phyloP scores from a whole-genome alignment of 30 jellyfish, hydroid and myxozoan genomes.

The Cassiopea andromeda region DNA sequence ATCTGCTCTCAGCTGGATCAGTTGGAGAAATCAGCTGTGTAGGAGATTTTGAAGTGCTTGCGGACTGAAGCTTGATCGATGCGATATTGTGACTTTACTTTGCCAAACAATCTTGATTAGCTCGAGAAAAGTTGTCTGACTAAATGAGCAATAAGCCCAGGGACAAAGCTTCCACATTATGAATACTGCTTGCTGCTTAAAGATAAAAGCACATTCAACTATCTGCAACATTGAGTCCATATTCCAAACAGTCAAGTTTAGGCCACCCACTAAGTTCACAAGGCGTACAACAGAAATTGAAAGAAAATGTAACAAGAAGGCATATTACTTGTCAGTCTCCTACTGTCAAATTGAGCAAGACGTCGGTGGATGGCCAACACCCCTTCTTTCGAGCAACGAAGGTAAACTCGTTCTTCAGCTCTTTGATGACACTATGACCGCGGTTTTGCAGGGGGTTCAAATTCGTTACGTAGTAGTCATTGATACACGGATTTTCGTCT shows the following conservation, averaged over 20 bases:
- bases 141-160: too few relatives aligned
- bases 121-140: not conserved
- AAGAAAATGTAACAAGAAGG: not conserved
- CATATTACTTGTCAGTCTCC: not conserved
- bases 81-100: not conserved
- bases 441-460: constrained; percentile 55
- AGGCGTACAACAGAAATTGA: not conserved
- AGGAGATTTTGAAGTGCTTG: not conserved
- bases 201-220: too few relatives aligned
- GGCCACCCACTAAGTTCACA: not conserved
- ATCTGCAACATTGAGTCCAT: too few relatives aligned
- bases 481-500: constrained; percentile 53
- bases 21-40: not conserved
- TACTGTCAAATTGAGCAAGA: not conserved
- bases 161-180: too few relatives aligned
- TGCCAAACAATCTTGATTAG: not conserved
- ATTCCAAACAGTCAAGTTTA: too few relatives aligned
- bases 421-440: constrained; percentile 7
- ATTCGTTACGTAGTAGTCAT: constrained; percentile 43
- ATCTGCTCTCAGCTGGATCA: not conserved
- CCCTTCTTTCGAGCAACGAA: not conserved
- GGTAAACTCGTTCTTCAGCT: not conserved
- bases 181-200: too few relatives aligned
- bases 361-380: not conserved
- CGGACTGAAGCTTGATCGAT: not conserved